Percentiles rank a stretch among this genome's conserved stretches.
Conservation (phyloP, 2,797 vertebrate genomes). For the Onychomys leucogaster region DNA sequence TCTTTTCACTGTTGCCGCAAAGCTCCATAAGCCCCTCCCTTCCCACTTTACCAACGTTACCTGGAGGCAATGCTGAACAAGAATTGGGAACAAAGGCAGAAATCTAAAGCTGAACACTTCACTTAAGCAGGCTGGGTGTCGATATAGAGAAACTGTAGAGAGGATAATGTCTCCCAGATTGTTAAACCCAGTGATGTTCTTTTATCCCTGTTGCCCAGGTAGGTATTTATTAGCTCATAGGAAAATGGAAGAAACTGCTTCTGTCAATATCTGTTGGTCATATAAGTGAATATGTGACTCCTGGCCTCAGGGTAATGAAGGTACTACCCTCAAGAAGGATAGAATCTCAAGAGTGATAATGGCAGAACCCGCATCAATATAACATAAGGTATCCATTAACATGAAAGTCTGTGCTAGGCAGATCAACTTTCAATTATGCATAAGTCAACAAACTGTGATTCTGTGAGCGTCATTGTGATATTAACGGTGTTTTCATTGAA, state of each 20-base stretch:
- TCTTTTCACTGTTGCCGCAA: neutral
- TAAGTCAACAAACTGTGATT: constrained; percentile 47
- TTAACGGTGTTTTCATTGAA: constrained; percentile 50
- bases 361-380: constrained; percentile 36
- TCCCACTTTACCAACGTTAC: neutral
- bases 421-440: constrained; percentile 31
- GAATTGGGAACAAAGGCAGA: constrained; percentile 13
- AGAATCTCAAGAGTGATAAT: neutral
- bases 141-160: neutral
- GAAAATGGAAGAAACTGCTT: constrained; percentile 53
- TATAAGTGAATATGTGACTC: neutral
- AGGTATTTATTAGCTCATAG: constrained; percentile 45
- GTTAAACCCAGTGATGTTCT: constrained; percentile 24
- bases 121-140: neutral
- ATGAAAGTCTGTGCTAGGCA: neutral
- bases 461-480: neutral
- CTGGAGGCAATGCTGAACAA: neutral
- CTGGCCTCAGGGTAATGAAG: constrained; percentile 37
- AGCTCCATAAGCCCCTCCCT: neutral
- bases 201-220: neutral
- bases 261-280: constrained; percentile 18
- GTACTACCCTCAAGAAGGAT: neutral
- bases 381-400: neutral
- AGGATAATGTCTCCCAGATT: constrained; percentile 5
- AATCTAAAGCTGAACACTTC: constrained; percentile 15